These are phyloP conservation scores for Drosophila ficusphila DNA, from an alignment of 1,140 invertebrate species.

Conservation along the genomic window DNA sequence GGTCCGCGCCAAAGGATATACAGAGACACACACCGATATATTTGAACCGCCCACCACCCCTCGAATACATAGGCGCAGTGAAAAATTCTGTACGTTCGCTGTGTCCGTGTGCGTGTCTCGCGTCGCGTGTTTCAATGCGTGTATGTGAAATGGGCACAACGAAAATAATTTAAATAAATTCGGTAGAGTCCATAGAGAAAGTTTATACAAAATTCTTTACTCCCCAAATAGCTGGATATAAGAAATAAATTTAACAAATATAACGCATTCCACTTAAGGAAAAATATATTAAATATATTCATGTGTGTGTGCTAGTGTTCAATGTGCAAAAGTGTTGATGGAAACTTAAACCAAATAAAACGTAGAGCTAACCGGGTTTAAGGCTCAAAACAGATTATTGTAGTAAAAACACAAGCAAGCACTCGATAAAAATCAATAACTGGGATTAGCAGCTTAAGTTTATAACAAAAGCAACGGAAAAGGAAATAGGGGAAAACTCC, in stretches of 20 bases:
- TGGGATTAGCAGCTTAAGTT: constrained; percentile 73
- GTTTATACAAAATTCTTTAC: constrained; percentile 10
- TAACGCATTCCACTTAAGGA: constrained; percentile 12
- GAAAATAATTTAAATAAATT: constrained; percentile 74
- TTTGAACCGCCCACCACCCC: constrained; percentile 12
- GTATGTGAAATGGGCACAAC: constrained; percentile 68
- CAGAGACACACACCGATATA: constrained; percentile 33
- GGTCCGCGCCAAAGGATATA: constrained; percentile 72
- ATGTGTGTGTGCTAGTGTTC: constrained; percentile 28
- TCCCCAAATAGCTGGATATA: constrained; percentile 8
- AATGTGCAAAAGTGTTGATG: constrained; percentile 26
- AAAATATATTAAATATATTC: constrained; percentile 15
- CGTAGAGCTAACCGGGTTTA: constrained; percentile 24
- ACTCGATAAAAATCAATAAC: constrained; percentile 72
- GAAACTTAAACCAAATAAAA: constrained; percentile 31
- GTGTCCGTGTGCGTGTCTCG: constrained; percentile 40
- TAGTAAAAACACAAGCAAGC: constrained; percentile 41
- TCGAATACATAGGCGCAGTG: constrained; percentile 58
- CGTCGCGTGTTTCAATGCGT: constrained; percentile 54
- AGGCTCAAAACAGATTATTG: constrained; percentile 31
- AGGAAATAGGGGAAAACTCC: constrained; percentile 19
- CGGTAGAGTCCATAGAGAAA: constrained; percentile 31
- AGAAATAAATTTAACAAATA: constrained; percentile 3
- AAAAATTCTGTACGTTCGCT: constrained; percentile 36
- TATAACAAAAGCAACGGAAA: constrained; percentile 22